Evolutionary conservation across 2,113 vertebrate genomes (phyloP), one percentile per base, ranked within the genome.

Genomic region (Phainopepla nitens): DNA sequence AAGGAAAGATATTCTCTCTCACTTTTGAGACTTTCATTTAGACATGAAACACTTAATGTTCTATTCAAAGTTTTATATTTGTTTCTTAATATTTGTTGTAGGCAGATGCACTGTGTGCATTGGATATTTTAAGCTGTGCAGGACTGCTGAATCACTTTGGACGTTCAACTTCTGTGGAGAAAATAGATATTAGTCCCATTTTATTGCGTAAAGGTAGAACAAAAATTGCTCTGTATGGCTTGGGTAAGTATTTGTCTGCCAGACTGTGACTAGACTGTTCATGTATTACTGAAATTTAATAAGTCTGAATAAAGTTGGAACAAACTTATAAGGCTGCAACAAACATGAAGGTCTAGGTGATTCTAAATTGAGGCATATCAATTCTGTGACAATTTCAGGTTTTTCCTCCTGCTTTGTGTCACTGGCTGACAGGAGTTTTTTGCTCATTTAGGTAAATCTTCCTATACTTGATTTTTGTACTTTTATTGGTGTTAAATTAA

Each of bases 91-190:
- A 24, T 96, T 95, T 91, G 45, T 28, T 88, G 17, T 84, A 99
- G 99, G 98, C 98, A 80, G 99, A 99, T 93, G 98, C 99, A 36
- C 98, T 99, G 69, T 99, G 99, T 73, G 99, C 99, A 1, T 65
- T 99, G 97, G 99, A 99, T 97, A 95, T 99, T 91, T 97, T 99
- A 89, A 99, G 99, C 94, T 99, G 99, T 83, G 99, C 99, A 20
- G 99, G 99, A 82, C 95, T 99, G 44, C 62, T 99, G 61, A 99
- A 99, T 97, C 99, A 99, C 94, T 99, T 99, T 92, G 99, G 99
- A 64, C 99, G 98, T 68, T 98, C 99, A 51, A 16, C 96, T 65
- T 99, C 99, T 1, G 98, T 99, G 95, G 99, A 99, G 97, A 99
- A 97, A 96, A 98, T 99, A 87, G 99, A 99, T 91, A 98, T 99